Percentiles rank a stretch among this genome's conserved stretches.
phyloP scores from a whole-genome alignment of 2,113 vertebrate genomes.

The Thomomys bottae region DNA sequence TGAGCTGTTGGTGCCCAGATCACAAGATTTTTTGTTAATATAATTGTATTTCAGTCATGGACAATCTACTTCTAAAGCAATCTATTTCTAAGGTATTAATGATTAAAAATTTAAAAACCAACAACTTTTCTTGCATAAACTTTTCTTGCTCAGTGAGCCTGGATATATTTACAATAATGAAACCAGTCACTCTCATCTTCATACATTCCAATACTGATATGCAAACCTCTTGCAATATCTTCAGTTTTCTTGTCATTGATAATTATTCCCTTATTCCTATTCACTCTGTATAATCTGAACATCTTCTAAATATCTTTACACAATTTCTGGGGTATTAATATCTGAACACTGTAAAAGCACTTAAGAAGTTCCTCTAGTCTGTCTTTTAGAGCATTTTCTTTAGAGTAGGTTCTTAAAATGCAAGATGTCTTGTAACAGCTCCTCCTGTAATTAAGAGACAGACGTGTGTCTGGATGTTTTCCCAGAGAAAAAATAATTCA shows the following conservation, averaged over 20 bases:
- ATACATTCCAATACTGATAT: background rate
- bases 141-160: background rate
- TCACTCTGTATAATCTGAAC: background rate
- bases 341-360: slow-evolving; percentile 68
- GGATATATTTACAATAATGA: background rate
- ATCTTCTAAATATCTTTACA: background rate
- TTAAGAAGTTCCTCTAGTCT: slow-evolving; percentile 59
- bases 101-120: background rate
- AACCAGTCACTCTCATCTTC: background rate
- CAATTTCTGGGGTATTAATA: background rate
- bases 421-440: slow-evolving; percentile 73
- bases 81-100: background rate
- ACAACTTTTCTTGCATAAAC: background rate
- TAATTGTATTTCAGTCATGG: background rate
- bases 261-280: rapidly evolving
- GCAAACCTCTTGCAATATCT: background rate
- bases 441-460: slow-evolving; percentile 76
- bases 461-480: slow-evolving; percentile 69
- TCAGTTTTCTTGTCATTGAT: background rate
- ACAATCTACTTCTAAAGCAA: background rate
- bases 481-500: slow-evolving; percentile 51
- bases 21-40: background rate
- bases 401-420: slow-evolving; percentile 72
- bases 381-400: slow-evolving; percentile 68
- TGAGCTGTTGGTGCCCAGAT: no score